phyloP scores from a whole-genome alignment of 2,888 invertebrate genomes.

The Caradrina clavipalpis region DNA sequence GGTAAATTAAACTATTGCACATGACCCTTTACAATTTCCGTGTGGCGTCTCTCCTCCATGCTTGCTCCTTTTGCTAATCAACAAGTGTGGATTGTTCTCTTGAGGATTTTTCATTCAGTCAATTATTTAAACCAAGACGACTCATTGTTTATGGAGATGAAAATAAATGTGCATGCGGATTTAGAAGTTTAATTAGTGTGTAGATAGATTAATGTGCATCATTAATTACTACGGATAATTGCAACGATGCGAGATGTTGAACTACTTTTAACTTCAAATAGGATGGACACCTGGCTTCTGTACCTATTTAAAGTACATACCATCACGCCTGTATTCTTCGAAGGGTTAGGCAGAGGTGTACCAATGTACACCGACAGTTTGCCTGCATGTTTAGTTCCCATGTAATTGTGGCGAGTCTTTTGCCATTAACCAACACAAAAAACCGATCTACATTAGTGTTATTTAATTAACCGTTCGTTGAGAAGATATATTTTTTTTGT shows the following conservation, averaged over 20 bases:
- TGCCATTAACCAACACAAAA: too few species aligned
- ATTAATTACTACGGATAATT: conserved; percentile 54
- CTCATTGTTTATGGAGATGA: conserved; percentile 50
- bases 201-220: conserved; percentile 46
- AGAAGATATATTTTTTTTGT: too few species aligned
- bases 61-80: conserved; percentile 82
- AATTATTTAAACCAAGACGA: conserved; percentile 61
- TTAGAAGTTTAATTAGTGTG: conserved; percentile 54
- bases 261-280: conserved; percentile 23
- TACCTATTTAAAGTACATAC: conserved; percentile 15
- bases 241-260: conserved; percentile 37
- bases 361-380: too few species aligned
- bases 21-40: conserved; percentile 64
- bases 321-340: too few species aligned
- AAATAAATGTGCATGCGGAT: conserved; percentile 55
- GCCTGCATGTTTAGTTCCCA: too few species aligned
- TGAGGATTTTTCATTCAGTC: conserved; percentile 79
- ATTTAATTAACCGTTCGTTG: too few species aligned
- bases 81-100: conserved; percentile 80
- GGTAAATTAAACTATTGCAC: conserved; percentile 36
- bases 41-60: conserved; percentile 67
- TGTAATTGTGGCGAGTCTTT: too few species aligned
- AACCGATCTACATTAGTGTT: too few species aligned
- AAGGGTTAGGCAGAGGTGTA: too few species aligned
- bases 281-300: conserved; percentile 36